Evolutionary conservation across 2,797 vertebrate genomes (phyloP), one percentile per base, ranked within the genome.

Genomic region (Danio choprae): DNA sequence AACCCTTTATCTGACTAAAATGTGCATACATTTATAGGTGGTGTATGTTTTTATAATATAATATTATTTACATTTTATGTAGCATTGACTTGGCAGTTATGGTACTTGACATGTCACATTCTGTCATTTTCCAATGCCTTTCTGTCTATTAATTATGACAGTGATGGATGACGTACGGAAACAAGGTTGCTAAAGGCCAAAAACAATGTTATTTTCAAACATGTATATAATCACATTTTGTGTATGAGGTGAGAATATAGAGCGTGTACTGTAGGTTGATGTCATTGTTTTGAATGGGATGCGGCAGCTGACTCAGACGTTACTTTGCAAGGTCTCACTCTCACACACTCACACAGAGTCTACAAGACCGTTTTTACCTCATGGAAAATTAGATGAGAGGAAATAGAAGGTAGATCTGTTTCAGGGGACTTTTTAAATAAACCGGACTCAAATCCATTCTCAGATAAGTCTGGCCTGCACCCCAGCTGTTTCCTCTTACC

Each of bases 401-500:
- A 18, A 36, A 53, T 62, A 9, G 18, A 50, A 7, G 11, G 8
- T 51, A n/a, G 43, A 53, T 79, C 36, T 4, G 44, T 71, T 63
- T 74, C 29, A 13, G 20, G 72, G 51, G 72, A 63, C 56, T 29
- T 71, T 71, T 41, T 44, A 1, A 72, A 65, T 40, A 22, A 78
- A 62, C 74, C 60, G 44, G 62, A 73, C 53, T 90, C 87, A 87
- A 89, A 90, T 48, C 20, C 53, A 20, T 64, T 87, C 80, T 87
- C 87, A 86, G 81, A 62, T 70, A 36, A 55, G 75, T 74, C 83
- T 78, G 84, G 88, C 86, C 89, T 86, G 89, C 83, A 88, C 83
- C 89, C 91, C 91, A 93, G 92, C 92, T 92, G 92, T 92, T 93
- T 93, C 91, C 92, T 92, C 90, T 93, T 92, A 89, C 87, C 89